Evolutionary conservation across 1,140 invertebrate genomes (phyloP).

Genomic region (Drosophila pectinifera): DNA sequence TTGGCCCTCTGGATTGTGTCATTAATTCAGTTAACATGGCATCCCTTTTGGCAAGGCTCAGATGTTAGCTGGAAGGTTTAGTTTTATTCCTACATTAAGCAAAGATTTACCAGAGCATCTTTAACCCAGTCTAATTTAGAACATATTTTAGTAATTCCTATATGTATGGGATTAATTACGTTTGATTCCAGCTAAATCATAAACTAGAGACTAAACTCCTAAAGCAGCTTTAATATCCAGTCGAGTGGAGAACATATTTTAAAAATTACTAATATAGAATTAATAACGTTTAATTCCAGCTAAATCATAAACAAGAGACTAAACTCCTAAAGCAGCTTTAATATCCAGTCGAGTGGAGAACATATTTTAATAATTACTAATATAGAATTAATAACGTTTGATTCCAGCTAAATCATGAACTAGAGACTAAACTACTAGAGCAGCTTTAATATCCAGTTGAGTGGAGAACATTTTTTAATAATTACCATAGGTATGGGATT

Average conservation of each 20-base stretch:
- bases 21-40: slow-evolving; percentile 58
- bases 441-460: not conserved
- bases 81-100: slow-evolving; percentile 5
- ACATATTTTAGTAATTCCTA: too few relatives aligned
- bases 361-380: slow-evolving; percentile 1
- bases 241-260: too few relatives aligned
- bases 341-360: not conserved
- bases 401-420: not conserved
- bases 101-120: too few relatives aligned
- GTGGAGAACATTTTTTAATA: not conserved
- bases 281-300: too few relatives aligned
- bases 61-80: slow-evolving; percentile 1
- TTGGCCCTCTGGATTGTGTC: slow-evolving; percentile 26
- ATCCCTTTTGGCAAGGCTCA: slow-evolving; percentile 26
- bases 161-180: too few relatives aligned
- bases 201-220: too few relatives aligned
- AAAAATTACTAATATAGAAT: too few relatives aligned
- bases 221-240: too few relatives aligned
- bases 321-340: not conserved
- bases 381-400: not conserved
- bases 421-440: too few relatives aligned
- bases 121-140: too few relatives aligned
- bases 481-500: not conserved
- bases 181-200: too few relatives aligned
- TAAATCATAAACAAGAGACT: too few relatives aligned